phyloP scores from a whole-genome alignment of 2,113 vertebrate species.

The Takifugu bimaculatus region DNA sequence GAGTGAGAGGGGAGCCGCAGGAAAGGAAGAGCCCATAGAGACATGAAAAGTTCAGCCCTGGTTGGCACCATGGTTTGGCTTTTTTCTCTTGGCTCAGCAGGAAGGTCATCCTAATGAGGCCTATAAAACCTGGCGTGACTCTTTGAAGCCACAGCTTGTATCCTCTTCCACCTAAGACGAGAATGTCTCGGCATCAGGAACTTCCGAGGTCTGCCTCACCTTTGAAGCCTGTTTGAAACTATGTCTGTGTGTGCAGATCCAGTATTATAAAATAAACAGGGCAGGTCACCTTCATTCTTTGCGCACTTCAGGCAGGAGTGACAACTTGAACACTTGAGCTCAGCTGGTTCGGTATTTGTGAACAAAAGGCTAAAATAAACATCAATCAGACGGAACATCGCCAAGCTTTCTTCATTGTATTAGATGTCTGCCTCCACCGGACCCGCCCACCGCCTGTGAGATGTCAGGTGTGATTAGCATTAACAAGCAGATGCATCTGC shows the following conservation, averaged over 20 bases:
- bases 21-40: neutral
- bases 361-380: too few relatives aligned
- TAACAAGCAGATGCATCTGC: constrained; percentile 49
- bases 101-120: constrained; percentile 55
- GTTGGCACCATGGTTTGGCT: neutral
- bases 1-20: neutral
- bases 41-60: neutral
- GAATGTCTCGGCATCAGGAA: neutral
- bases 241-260: too few relatives aligned
- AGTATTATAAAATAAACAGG: too few relatives aligned
- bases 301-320: too few relatives aligned
- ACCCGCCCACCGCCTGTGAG: constrained; percentile 16
- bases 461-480: constrained; percentile 48
- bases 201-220: neutral
- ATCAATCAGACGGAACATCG: too few relatives aligned
- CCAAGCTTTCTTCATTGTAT: too few relatives aligned
- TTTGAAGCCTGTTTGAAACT: too few relatives aligned
- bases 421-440: neutral
- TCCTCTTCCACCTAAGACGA: neutral
- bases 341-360: too few relatives aligned
- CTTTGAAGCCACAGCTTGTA: constrained; percentile 41
- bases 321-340: too few relatives aligned
- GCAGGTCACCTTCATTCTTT: too few relatives aligned
- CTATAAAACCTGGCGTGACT: constrained; percentile 39
- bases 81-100: constrained; percentile 38